Evolutionary conservation across 1,140 invertebrate genomes (phyloP), one percentile per base, ranked within the genome.

Genomic region (Eueides isabella): DNA sequence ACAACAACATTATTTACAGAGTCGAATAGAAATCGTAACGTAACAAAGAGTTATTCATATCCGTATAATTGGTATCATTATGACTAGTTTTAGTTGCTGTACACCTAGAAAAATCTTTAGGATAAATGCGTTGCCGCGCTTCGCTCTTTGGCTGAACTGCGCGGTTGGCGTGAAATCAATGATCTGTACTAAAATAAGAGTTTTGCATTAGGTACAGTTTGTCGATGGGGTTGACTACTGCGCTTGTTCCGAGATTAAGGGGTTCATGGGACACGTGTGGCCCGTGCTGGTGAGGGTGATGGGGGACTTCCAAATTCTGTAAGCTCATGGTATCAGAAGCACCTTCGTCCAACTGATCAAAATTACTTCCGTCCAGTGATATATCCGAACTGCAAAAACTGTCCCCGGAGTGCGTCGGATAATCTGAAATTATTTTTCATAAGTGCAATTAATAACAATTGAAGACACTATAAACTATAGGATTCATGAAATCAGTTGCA

Each of bases 141-240:
- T 70, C 75, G 66, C 66, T 67, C 63, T 78, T 61, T 61, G 67
- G 38, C 11, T 71, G 74, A 67, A 76, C 80, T 72, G 73, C 81
- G 82, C 85, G 80, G 63, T 76, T 80, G 64, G 72, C 66, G 67
- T 29, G 83, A 71, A 88, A 91, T 93, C 90, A 93, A 85, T 96
- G 95, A 84, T 96, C 95, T 72, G 95, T 95, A 85, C 95, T 96
- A 87, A 99, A 99, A 90, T 99, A 99, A 38, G 97, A 98, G 92
- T 97, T 98, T 92, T 98, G 98, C 98, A 99, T 99, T 82, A 98
- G 97, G 94, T 99, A 99, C 62, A 99, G 95, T 94, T 99, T 99
- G 92, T 99, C 98, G 79, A 99, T 99, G 38, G 98, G 98, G 92
- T 99, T 99, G 85, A 97, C 95, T 14, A 95, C 94, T 41, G 95